A percentile compares a stretch with the other conserved stretches of the same genome.
phyloP scores from a whole-genome alignment of 2,888 invertebrate species.

The Pilophorus perplexus region DNA sequence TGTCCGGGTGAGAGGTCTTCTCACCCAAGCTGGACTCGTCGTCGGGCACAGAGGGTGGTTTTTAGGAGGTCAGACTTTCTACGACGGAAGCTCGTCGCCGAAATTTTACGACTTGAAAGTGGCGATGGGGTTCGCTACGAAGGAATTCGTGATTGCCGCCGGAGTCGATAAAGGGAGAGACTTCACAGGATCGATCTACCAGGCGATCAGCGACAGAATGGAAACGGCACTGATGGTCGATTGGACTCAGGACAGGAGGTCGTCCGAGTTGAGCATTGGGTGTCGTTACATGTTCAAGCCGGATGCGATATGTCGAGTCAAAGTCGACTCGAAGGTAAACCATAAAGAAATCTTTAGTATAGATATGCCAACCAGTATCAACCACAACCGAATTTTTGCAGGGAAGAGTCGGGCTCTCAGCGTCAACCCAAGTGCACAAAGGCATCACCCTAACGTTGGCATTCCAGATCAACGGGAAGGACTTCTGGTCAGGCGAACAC shows the following conservation, averaged over 20 bases:
- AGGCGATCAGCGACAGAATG: constrained; percentile 80
- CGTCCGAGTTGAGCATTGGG: constrained; percentile 89
- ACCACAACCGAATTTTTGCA: too few relatives aligned
- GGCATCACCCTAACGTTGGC: not conserved
- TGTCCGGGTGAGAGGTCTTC: constrained; percentile 74
- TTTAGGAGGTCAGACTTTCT: constrained; percentile 85
- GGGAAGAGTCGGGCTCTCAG: not conserved
- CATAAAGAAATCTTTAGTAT: too few relatives aligned
- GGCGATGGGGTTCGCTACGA: constrained; percentile 84
- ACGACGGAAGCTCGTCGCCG: constrained; percentile 87
- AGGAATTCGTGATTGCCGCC: constrained; percentile 91
- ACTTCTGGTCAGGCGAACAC: not conserved
- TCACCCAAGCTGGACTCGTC: constrained; percentile 79
- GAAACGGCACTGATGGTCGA: constrained; percentile 87
- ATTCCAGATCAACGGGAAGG: not conserved
- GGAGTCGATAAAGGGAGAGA: constrained; percentile 94
- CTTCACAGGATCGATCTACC: constrained; percentile 89
- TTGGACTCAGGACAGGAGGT: constrained; percentile 87
- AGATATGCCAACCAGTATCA: too few relatives aligned
- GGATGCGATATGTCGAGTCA: not conserved
- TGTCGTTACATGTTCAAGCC: constrained; percentile 61
- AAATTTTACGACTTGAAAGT: constrained; percentile 91
- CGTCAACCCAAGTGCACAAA: not conserved
- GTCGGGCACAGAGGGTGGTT: constrained; percentile 90
- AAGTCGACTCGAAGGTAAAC: not conserved